phyloP scores from a whole-genome alignment of 2,888 invertebrate genomes.

The Nemapogon koenigi region DNA sequence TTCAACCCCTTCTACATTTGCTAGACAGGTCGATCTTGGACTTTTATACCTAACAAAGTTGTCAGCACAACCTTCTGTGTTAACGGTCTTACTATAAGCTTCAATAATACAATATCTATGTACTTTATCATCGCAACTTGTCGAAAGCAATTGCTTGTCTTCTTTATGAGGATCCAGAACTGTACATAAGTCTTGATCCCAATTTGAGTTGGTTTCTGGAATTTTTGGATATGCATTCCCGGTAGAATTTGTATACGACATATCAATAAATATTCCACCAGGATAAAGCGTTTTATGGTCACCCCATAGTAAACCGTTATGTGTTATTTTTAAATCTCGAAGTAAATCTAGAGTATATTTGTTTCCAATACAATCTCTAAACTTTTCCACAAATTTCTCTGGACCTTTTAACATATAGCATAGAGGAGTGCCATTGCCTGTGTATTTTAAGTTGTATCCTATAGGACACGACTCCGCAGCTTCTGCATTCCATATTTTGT shows the following conservation, averaged over 20 bases:
- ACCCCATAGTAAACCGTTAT: constrained; percentile 37
- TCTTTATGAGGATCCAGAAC: constrained; percentile 29
- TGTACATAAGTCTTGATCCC: constrained; percentile 38
- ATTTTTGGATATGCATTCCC: constrained; percentile 25
- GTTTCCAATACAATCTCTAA: constrained; percentile 43
- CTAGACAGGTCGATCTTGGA: constrained; percentile 40
- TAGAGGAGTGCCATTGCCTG: constrained; percentile 22
- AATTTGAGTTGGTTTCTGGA: constrained; percentile 20
- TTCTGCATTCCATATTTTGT: too few relatives aligned
- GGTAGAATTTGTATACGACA: constrained; percentile 34
- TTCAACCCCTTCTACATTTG: constrained; percentile 25
- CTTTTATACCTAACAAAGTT: constrained; percentile 33
- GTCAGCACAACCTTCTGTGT: constrained; percentile 31
- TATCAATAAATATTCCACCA: constrained; percentile 48
- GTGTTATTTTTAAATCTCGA: constrained; percentile 26
- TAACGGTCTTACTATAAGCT: constrained; percentile 27
- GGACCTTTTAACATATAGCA: constrained; percentile 46
- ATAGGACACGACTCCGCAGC: constrained; percentile 32
- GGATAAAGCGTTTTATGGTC: constrained; percentile 46
- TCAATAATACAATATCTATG: constrained; percentile 40
- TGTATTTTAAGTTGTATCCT: constrained; percentile 34
- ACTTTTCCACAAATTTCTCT: constrained; percentile 39
- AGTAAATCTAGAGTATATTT: constrained; percentile 34
- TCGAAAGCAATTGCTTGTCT: constrained; percentile 30
- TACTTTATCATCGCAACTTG: constrained; percentile 36